Conservation (phyloP, 2,113 vertebrate genomes). For the Plestiodon gilberti region DNA sequence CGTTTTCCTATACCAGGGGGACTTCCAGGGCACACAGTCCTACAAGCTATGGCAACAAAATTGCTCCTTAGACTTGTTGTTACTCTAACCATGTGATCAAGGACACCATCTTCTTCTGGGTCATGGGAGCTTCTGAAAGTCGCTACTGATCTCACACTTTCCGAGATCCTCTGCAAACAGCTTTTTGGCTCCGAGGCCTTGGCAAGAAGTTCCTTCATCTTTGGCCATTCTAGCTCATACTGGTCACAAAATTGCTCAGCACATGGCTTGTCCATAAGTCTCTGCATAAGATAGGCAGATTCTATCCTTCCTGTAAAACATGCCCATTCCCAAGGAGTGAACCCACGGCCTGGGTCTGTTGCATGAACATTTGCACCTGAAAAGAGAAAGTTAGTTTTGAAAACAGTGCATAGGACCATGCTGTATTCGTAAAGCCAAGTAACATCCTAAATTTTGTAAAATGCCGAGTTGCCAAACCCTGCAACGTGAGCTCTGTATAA, state of each 20-base stretch:
- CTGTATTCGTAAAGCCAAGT: neutral
- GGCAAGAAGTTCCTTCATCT: conserved; percentile 76
- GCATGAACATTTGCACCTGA: conserved; percentile 87
- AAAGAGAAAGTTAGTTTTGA: conserved; percentile 28
- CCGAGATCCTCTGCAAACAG: conserved; percentile 85
- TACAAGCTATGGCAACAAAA: conserved; percentile 84
- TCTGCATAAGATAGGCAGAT: conserved; percentile 84
- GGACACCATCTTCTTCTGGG: conserved; percentile 84
- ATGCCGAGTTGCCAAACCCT: neutral
- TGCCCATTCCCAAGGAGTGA: conserved; percentile 92
- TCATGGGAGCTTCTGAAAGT: conserved; percentile 77
- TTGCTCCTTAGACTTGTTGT: conserved; percentile 90
- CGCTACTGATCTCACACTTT: conserved; percentile 78
- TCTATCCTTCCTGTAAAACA: conserved; percentile 90
- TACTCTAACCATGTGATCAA: conserved; percentile 93
- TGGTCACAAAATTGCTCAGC: conserved; percentile 82
- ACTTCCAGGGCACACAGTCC: conserved; percentile 88
- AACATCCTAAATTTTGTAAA: neutral
- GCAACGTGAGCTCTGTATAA: neutral
- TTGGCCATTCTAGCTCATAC: conserved; percentile 88
- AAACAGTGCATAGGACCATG: neutral
- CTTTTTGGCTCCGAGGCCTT: conserved; percentile 84
- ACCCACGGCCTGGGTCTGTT: conserved; percentile 83
- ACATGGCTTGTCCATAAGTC: conserved; percentile 85
- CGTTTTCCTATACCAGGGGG: conserved; percentile 88